Base-by-base conservation (phyloP, 2,797 vertebrate genomes). In the Smutsia temminckii region DNA sequence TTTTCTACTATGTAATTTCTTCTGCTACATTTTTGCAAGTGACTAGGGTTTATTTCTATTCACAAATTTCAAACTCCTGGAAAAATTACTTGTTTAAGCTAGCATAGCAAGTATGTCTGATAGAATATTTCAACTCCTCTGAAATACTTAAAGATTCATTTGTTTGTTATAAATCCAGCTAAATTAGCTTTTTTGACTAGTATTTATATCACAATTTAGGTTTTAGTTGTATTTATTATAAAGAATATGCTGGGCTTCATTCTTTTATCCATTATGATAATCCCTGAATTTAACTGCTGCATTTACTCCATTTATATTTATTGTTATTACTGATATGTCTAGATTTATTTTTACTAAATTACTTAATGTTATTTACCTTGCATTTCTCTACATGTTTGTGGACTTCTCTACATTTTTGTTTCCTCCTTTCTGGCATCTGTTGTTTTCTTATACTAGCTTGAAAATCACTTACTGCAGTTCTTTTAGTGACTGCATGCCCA, bases 291-390 rank as follows among this genome's bases (percentile, higher is more conserved):
- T 95, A 72, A 81, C 17, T 5, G 2, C 51, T 34, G 0, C 21
- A 29, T 77, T 87, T 84, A 49, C 5, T 74, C 69, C 13, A 74
- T 66, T 80, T 93, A 89, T 21, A 93, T 91, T 77, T 78, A 78
- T 49, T 91, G 37, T 91, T 59, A 72, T 91, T 32, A 71, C 6
- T 71, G 49, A 37, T 71, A 37, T 16, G 37, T 21, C 9, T n/a
- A 18, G 46, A 37, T 68, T 83, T 81, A 71, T 66, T 89, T 87
- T 84, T 75, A 87, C 4, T 3, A 10, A 21, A 29, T 42, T n/a
- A 85, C 20, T 69, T 89, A 80, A 86, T n/a, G 16, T 2, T 34
- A 61, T 34, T 72, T 78, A 66, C 2, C 34, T 66, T 81, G 25
- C 64, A 27, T 88, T 91, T 78, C 40, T 49, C 9, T 86, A 21